These are phyloP conservation scores for Cylindroiulus punctatus DNA, from an alignment of 2,888 invertebrate genomes.

Conservation along the genomic window DNA sequence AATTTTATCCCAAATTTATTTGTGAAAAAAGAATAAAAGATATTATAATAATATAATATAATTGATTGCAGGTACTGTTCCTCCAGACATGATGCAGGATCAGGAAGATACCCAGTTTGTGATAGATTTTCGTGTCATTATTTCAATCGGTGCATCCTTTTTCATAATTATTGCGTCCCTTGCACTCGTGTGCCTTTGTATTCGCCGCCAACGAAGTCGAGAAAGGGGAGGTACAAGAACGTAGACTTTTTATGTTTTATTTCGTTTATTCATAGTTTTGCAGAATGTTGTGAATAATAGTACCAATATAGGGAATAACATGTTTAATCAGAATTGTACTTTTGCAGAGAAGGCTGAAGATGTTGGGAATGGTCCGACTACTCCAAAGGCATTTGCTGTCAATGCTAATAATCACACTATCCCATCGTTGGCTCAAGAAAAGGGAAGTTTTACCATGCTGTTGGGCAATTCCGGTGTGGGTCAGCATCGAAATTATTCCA, in stretches of 20 bases:
- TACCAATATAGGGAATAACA: slow-evolving; percentile 8
- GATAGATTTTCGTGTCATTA: slow-evolving; percentile 91
- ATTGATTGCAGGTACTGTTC: slow-evolving; percentile 54
- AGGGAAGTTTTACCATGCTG: slow-evolving; percentile 57
- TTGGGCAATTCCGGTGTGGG: slow-evolving; percentile 52
- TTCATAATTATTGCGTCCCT: slow-evolving; percentile 93
- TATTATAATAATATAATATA: too few relatives aligned
- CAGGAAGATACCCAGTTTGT: slow-evolving; percentile 68
- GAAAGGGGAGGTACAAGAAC: slow-evolving; percentile 54
- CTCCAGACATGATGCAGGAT: slow-evolving; percentile 55
- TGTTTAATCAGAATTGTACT: slow-evolving; percentile 23
- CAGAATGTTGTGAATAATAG: not conserved
- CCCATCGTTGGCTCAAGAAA: slow-evolving; percentile 53
- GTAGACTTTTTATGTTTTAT: not conserved
- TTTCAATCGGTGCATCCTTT: slow-evolving; percentile 90
- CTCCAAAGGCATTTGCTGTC: slow-evolving; percentile 50
- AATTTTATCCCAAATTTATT: too few relatives aligned
- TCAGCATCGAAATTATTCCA: slow-evolving; percentile 18
- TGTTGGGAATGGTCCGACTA: slow-evolving; percentile 35
- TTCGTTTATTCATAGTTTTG: not conserved
- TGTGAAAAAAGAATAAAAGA: too few relatives aligned
- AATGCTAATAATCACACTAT: slow-evolving; percentile 37
- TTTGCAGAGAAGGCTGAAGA: slow-evolving; percentile 58
- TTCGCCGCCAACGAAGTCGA: slow-evolving; percentile 53
- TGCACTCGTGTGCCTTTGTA: slow-evolving; percentile 84